These are phyloP conservation scores for Pilophorus perplexus DNA, from an alignment of 2,888 invertebrate genomes.

Conservation along the genomic window DNA sequence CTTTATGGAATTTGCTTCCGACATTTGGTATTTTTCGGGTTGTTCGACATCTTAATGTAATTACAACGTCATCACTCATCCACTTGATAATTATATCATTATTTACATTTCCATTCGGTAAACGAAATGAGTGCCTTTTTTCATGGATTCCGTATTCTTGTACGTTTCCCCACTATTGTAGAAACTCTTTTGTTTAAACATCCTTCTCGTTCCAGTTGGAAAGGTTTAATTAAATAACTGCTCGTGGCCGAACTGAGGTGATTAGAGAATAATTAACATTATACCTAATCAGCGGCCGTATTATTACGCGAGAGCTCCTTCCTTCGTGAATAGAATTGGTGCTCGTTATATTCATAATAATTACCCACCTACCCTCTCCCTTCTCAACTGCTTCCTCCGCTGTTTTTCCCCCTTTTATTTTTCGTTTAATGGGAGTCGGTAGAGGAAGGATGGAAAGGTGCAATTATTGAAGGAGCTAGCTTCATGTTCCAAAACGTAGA, in stretches of 20 bases:
- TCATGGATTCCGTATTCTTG: too few species aligned
- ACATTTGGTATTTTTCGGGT: too few species aligned
- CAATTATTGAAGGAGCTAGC: constrained; percentile 25
- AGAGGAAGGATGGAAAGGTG: constrained; percentile 30
- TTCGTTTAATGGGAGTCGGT: constrained; percentile 25
- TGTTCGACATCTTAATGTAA: too few species aligned
- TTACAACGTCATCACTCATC: too few species aligned
- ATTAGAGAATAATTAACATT: constrained; percentile 35
- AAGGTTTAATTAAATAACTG: constrained; percentile 31
- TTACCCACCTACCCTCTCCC: constrained; percentile 6
- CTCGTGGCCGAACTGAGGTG: constrained; percentile 15
- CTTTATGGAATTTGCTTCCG: too few species aligned
- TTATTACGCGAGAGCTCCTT: constrained; percentile 18
- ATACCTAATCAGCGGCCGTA: constrained; percentile 24
- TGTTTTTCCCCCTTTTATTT: constrained; percentile 21
- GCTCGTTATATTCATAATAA: constrained; percentile 38
- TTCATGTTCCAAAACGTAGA: constrained; percentile 36
- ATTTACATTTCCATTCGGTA: too few species aligned
- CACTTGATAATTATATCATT: too few species aligned
- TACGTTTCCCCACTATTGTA: too few species aligned
- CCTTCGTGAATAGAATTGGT: constrained; percentile 36
- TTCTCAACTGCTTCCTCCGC: constrained; percentile 9
- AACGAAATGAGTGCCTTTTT: too few species aligned
- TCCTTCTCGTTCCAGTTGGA: constrained; percentile 13
- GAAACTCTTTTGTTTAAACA: neutral